Conservation (phyloP, 2,888 invertebrate genomes). For the Sarcophaga caerulescens region DNA sequence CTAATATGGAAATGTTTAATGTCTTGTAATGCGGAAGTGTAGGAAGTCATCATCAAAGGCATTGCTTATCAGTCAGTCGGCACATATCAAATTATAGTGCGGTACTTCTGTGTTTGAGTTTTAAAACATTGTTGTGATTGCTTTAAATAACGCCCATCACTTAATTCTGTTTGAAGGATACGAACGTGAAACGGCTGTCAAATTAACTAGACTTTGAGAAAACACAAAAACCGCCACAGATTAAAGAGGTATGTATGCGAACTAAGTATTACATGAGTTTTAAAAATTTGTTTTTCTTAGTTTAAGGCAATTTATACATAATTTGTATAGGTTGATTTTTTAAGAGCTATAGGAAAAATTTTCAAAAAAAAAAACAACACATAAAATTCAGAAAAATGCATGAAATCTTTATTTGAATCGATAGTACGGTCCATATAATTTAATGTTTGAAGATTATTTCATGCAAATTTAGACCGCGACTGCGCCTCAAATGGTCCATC, state of each 20-base stretch:
- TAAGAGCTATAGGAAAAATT: too few relatives aligned
- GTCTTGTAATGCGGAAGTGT: constrained; percentile 56
- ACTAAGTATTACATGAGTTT: not conserved
- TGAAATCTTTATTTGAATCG: too few relatives aligned
- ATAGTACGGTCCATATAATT: too few relatives aligned
- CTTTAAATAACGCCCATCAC: constrained; percentile 72
- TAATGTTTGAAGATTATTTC: too few relatives aligned
- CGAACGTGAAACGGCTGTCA: constrained; percentile 54
- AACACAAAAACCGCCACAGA: constrained; percentile 60
- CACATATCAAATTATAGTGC: constrained; percentile 70
- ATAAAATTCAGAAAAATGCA: too few relatives aligned
- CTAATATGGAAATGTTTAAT: constrained; percentile 26
- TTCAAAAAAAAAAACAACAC: too few relatives aligned
- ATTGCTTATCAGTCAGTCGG: constrained; percentile 70
- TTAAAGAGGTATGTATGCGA: not conserved
- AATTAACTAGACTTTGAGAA: constrained; percentile 52
- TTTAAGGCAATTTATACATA: too few relatives aligned
- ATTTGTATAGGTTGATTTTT: too few relatives aligned
- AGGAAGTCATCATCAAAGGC: constrained; percentile 60
- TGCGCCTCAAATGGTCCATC: too few relatives aligned
- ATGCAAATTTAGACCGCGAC: too few relatives aligned
- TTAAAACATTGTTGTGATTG: constrained; percentile 70
- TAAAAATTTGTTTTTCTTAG: too few relatives aligned
- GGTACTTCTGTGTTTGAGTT: constrained; percentile 40
- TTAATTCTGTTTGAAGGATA: constrained; percentile 69